Evolutionary conservation across 2,797 vertebrate genomes (phyloP), one percentile per base, ranked within the genome.

Genomic region (Anguilla pacifica): DNA sequence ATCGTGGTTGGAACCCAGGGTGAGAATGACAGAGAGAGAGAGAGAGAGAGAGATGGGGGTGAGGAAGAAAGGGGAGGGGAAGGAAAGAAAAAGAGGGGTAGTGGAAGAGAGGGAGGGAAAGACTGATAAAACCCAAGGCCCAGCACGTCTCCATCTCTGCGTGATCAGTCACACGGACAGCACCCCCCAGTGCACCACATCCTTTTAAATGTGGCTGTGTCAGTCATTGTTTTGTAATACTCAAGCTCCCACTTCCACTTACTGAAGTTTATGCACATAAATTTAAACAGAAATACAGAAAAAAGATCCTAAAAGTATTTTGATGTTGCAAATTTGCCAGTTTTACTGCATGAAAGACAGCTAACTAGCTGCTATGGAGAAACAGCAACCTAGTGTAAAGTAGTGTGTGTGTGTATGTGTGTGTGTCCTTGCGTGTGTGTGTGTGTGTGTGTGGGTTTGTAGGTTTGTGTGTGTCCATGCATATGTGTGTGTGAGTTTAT

Each of bases 1-100:
- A 94, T 97, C 0, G 95, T 99, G 49, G 98, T 99, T 85, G 98
- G 98, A 88, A 98, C 98, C 61, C 98, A 99, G 94, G 98, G 98
- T 99, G 90, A 97, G 93, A 59, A 28, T 0, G 35, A 39, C 7
- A 31, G 31, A 17, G 31, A 72, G 0, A 72, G 9, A 31, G 67
- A 10, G n/a, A 72, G 67, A 70, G 28, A 70, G 0, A 31, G 25
- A 70, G n/a, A 28, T 10, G 53, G 35, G 95, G 94, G 25, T n/a
- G 88, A 85, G 59, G 15, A 17, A 22, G 22, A 6, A 19, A 61
- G 15, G 19, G 15, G 15, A 61, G 4, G 15, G 19, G 59, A 61
- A 61, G 6, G 51, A 10, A 10, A 51, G 51, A 51, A 51, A 83
- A 89, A 92, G 90, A 87, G 90, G 91, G 90, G 51, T 57, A 74